Conservation (phyloP, 2,113 vertebrate species). For the Noctilio leporinus region DNA sequence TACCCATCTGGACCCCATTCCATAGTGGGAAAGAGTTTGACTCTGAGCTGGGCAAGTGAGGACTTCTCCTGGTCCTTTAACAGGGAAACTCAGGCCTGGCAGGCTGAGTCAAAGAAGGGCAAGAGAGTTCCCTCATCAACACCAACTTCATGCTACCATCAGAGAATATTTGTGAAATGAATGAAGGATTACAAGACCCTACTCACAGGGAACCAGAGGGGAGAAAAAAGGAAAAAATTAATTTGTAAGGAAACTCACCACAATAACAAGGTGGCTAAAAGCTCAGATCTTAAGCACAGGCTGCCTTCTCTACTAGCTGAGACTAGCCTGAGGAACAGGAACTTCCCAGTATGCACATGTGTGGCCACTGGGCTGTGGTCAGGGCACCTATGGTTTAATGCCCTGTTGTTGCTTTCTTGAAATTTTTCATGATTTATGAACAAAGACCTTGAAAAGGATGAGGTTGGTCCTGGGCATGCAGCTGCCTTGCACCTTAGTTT, state of each 20-base stretch:
- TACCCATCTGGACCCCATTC: background rate
- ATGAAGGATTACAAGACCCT: background rate
- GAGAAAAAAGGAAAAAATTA: background rate
- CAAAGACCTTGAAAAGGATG: background rate
- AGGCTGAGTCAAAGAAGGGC: background rate
- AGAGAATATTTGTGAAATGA: background rate
- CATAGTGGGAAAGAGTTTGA: background rate
- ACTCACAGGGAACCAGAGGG: background rate
- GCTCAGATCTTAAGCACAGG: no score
- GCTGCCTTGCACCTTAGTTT: background rate
- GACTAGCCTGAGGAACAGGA: background rate
- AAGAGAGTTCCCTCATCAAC: background rate
- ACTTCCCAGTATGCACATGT: no score
- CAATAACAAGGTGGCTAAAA: no score
- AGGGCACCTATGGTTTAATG: background rate
- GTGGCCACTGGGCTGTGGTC: fast-evolving
- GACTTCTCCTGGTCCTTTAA: background rate
- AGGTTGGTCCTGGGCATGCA: fast-evolving
- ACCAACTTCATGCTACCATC: background rate
- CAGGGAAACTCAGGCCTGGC: background rate
- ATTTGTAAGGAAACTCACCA: background rate
- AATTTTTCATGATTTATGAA: background rate
- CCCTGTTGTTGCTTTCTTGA: fast-evolving
- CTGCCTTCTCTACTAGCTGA: background rate
- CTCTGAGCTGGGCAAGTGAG: background rate